Evolutionary conservation across 1,140 invertebrate species (phyloP), one percentile per base, ranked within the genome.

Genomic region (Melipona quadrifasciata): DNA sequence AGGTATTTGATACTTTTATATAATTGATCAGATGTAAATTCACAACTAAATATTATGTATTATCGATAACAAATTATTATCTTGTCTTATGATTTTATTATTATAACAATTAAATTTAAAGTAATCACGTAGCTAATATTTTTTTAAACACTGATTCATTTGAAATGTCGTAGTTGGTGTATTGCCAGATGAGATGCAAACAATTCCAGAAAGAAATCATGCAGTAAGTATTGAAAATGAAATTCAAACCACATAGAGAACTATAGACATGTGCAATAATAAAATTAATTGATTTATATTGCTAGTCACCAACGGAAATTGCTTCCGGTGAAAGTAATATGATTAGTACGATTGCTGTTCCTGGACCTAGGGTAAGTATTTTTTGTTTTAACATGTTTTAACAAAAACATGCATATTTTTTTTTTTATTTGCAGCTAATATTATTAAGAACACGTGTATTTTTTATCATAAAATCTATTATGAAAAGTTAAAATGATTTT

Each of bases 271-370:
- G 27, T 65, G 57, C 21, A n/a, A 58, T 58, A 51, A 58, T 55
- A 24, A 21, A 76, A 34, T 12, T 67, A 16, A 58, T 71, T 80
- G 65, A 53, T 71, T 47, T 76, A 17, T 70, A 57, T 34, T 80
- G 2, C 27, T 34, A 92, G 91, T 51, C 79, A 55, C 64, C 87
- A 19, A 84, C 86, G 14, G 92, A 93, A 72, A 89, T 92, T 8
- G 47, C 86, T 57, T 82, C 89, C 5, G 89, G 90, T 19, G 91
- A 92, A 51, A 93, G 92, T 76, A 92, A 89, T 80, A 31, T 80
- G 58, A 84, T 89, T 27, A 92, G 80, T 83, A 73, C 90, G 0
- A 65, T 92, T 0, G 86, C 90, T n/a, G 14, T 91, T 51, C 71
- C 90, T 61, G 88, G 88, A 80, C 89, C 78, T 58, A 87, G 89